phyloP scores from a whole-genome alignment of 2,113 vertebrate genomes.

The Esox niger region DNA sequence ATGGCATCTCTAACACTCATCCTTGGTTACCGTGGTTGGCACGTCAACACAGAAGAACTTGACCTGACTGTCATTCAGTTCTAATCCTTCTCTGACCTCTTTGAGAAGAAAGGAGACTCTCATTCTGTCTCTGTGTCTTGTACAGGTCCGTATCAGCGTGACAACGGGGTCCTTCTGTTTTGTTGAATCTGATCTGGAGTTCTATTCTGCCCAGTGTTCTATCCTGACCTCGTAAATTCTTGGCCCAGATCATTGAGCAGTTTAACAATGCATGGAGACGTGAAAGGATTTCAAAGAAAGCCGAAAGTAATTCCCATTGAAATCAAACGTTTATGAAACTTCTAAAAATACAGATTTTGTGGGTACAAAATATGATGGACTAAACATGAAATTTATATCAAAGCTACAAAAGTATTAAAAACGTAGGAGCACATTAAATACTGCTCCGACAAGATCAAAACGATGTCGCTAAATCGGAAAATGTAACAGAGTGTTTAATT shows the following conservation, averaged over 20 bases:
- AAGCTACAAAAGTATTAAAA: conserved; percentile 39
- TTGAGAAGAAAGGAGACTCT: conserved; percentile 29
- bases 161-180: conserved; percentile 49
- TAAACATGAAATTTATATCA: conserved; percentile 51
- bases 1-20: conserved; percentile 54
- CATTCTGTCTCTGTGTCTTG: background rate
- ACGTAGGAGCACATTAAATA: conserved; percentile 42
- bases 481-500: conserved; percentile 38
- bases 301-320: conserved; percentile 47
- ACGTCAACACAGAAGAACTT: conserved; percentile 46
- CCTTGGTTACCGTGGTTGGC: conserved; percentile 62
- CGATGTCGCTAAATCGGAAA: conserved; percentile 35
- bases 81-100: conserved; percentile 51
- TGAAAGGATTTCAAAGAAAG: conserved; percentile 58
- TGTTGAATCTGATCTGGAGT: background rate
- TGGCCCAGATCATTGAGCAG: conserved; percentile 43
- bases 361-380: conserved; percentile 34
- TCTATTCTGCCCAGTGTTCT: background rate
- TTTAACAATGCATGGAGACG: conserved; percentile 50
- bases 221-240: conserved; percentile 26
- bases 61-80: conserved; percentile 46
- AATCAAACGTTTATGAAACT: conserved; percentile 34
- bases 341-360: conserved; percentile 51
- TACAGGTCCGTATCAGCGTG: conserved; percentile 17
- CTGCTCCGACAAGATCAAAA: conserved; percentile 49